Base-by-base conservation (phyloP, 2,113 vertebrate genomes). In the Sinosuthora webbiana region DNA sequence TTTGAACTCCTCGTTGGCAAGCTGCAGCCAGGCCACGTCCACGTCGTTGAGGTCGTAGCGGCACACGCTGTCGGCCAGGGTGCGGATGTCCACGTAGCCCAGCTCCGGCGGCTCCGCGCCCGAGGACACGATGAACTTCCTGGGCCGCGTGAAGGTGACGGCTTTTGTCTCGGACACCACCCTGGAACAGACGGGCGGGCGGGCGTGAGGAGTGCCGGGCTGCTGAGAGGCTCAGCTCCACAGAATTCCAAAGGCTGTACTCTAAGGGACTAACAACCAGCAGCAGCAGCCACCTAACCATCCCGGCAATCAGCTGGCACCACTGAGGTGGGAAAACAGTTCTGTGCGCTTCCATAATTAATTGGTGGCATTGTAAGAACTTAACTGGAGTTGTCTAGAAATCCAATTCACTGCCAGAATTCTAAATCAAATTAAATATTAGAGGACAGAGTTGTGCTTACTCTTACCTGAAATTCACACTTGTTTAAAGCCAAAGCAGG, bases 1-100 rank as follows among this genome's bases (percentile, higher is more conserved):
- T 64, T 94, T 98, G 90, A 99, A 99, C 71, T 99, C 99, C 86
- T 98, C 95, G 33, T 99, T 99, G 97, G 98, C 97, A 25, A 98
- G 88, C 7, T 99, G 98, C 95, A 99, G 97, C 99, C 99, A 99
- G 0, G 98, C 98, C 3, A 98, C 98, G 0, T 99, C 99, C 93
- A 99, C 98, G 15, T 99, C 99, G 11, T 98, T 98, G 95, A 99
- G 98, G 94, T 99, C 99, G 4, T 99, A 99, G 44, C 99, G 99
- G 64, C 99, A 99, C 49, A 98, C 95, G 1, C 98, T 98, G 62
- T 99, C 99, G 0, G 99, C 99, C 95, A 99, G 97, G 0, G 99
- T 98, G 6, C 98, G 98, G 71, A 99, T 98, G 95, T 99, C 99
- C 28, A 99, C 98, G 2, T 99, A 99, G 67, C 99, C 99, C 94